Evolutionary conservation across 2,888 invertebrate species (phyloP).

Genomic region (Agrochola circellaris): DNA sequence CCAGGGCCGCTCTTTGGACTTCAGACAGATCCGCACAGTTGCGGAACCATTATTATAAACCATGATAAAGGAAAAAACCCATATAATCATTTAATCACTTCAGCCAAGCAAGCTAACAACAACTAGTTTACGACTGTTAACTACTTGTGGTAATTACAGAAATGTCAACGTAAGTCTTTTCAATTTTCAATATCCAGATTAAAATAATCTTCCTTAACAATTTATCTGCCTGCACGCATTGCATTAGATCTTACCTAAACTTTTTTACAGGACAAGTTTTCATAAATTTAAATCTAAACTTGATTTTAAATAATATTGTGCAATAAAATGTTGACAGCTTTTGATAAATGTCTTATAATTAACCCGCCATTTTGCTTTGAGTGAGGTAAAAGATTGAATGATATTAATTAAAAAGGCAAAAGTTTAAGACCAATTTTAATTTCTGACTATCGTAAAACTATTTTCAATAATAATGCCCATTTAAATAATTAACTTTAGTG

Average conservation of each 20-base stretch:
- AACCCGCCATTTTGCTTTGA: not conserved
- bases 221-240: not conserved
- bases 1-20: not conserved
- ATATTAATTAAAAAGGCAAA: not conserved
- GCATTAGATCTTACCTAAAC: not conserved
- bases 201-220: not conserved
- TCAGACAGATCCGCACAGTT: slow-evolving; percentile 1
- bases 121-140: slow-evolving; percentile 22
- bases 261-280: not conserved
- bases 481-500: not conserved
- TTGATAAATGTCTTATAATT: not conserved
- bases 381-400: not conserved
- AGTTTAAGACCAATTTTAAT: not conserved
- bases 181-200: not conserved
- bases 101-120: slow-evolving; percentile 29
- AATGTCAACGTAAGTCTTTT: slow-evolving; percentile 27
- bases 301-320: not conserved
- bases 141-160: slow-evolving; percentile 26
- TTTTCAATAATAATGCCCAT: not conserved
- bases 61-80: slow-evolving; percentile 26
- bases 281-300: not conserved
- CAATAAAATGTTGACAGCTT: not conserved
- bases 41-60: slow-evolving; percentile 14
- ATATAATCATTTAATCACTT: slow-evolving; percentile 6
- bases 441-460: not conserved